Evolutionary conservation across 1,140 invertebrate genomes (phyloP).

Genomic region (Lordiphosa mommai): DNA sequence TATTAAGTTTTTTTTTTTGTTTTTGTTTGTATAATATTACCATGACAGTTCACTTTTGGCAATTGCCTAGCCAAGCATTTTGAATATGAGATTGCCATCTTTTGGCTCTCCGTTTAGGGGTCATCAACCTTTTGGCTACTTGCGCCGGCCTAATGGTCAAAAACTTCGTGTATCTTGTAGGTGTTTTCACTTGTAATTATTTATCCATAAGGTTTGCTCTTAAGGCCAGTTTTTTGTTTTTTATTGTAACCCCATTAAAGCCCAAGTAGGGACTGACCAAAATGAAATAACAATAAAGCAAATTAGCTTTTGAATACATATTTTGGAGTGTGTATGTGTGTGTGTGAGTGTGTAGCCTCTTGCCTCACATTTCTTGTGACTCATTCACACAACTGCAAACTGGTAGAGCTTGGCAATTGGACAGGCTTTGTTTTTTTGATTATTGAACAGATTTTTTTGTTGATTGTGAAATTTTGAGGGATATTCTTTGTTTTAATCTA

Average conservation of each 20-base stretch:
- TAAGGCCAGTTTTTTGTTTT: slow-evolving; percentile 15
- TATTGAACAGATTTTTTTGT: slow-evolving; percentile 8
- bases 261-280: slow-evolving; percentile 24
- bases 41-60: slow-evolving; percentile 65
- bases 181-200: slow-evolving; percentile 74
- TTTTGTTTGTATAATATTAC: slow-evolving; percentile 39
- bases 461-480: slow-evolving; percentile 1
- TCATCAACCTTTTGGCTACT: slow-evolving; percentile 42
- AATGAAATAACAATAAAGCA: slow-evolving; percentile 65
- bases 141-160: slow-evolving; percentile 32
- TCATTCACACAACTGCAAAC: neutral
- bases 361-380: slow-evolving; percentile 5
- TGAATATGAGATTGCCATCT: slow-evolving; percentile 49
- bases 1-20: slow-evolving; percentile 21
- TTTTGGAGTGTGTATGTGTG: too few species aligned
- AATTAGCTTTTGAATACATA: slow-evolving; percentile 63
- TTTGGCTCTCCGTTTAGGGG: slow-evolving; percentile 23
- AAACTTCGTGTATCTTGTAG: slow-evolving; percentile 51
- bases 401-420: slow-evolving; percentile 4
- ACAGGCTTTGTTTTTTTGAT: neutral
- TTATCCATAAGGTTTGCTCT: slow-evolving; percentile 58
- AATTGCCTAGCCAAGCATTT: slow-evolving; percentile 38
- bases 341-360: slow-evolving; percentile 5
- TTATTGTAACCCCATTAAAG: slow-evolving; percentile 43
- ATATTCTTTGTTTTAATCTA: neutral